Evolutionary conservation across 2,888 invertebrate species (phyloP), one percentile per base, ranked within the genome.

Genomic region (Pseudoips prasinana): DNA sequence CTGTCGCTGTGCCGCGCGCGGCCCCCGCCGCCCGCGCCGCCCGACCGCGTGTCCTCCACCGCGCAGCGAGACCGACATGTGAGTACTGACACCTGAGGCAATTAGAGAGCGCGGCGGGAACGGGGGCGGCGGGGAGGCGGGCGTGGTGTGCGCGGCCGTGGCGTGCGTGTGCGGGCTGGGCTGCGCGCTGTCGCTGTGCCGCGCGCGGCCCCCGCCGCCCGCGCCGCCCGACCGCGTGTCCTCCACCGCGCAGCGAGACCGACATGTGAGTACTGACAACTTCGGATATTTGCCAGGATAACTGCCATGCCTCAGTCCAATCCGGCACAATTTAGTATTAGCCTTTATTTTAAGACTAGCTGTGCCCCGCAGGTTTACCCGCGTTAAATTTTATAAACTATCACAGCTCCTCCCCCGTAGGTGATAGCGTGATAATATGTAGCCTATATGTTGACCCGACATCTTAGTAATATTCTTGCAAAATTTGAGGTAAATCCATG

Each of bases 111-210:
- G 39, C 10, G 52, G 45, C 0, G 90, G 63, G 23, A 44, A 17
- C 37, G 24, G 44, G 35, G 45, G 34, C 7, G 50, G 91, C 10
- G 73, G 91, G 58, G 92, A 92, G 72, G 91, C 91, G 48, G 75
- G 92, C 27, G 90, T 92, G 52, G 90, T 93, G 72, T 92, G 91
- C 70, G 90, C 91, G 38, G 90, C 92, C 24, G 88, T 92, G 45
- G 91, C 91, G 28, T 89, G 92, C 58, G 90, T 92, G 67, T 90
- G 92, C 60, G 77, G 92, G 47, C 88, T 91, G 40, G 92, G 91
- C 39, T 92, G 92, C 63, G 91, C 91, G 55, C 88, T 92, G 30
- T 90, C 92, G 7, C 69, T 92, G 44, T 93, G 92, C 54, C 90
- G 89, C 54, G 42, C 75, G 34, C 65, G 67, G 39, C 60, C 74